A percentile compares a stretch with the other conserved stretches of the same genome.
Evolutionary conservation across 2,888 invertebrate species (phyloP).

Genomic region (Eristalis arbustorum): DNA sequence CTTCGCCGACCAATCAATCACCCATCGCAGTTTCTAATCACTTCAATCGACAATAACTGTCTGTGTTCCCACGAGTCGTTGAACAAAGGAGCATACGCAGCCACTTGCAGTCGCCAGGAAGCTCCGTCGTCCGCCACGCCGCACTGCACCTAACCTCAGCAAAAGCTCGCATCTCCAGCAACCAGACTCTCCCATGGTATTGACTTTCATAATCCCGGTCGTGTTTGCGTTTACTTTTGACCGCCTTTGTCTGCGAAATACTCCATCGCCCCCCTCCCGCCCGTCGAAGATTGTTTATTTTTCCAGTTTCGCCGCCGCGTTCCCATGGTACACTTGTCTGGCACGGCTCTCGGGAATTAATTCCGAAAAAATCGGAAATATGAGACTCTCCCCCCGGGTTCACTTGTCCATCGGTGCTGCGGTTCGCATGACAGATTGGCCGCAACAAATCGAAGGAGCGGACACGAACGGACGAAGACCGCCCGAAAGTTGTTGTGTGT

Average conservation of each 20-base stretch:
- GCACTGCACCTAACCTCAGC: not conserved
- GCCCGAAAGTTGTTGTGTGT: not conserved
- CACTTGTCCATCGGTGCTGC: not conserved
- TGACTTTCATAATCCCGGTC: not conserved
- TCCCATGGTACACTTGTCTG: not conserved
- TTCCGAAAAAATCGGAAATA: not conserved
- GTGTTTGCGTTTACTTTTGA: not conserved
- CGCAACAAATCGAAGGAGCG: not conserved
- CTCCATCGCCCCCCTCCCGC: not conserved
- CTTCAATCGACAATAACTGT: not conserved
- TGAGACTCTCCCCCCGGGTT: not conserved
- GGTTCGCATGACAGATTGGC: conserved; percentile 25
- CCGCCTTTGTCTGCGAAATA: not conserved
- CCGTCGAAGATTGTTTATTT: too few relatives aligned
- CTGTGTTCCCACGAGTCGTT: not conserved
- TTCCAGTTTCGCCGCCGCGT: not conserved
- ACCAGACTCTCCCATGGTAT: not conserved
- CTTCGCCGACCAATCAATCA: not conserved
- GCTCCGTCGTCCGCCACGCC: not conserved
- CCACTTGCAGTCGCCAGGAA: not conserved
- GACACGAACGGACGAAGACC: conserved; percentile 5
- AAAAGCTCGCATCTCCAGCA: not conserved
- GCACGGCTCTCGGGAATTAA: not conserved
- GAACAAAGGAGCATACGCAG: not conserved
- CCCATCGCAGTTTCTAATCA: not conserved